A percentile compares a stretch with the other conserved stretches of the same genome.
phyloP scores from a whole-genome alignment of 2,888 invertebrate species.

The Dicyrtomina minuta region DNA sequence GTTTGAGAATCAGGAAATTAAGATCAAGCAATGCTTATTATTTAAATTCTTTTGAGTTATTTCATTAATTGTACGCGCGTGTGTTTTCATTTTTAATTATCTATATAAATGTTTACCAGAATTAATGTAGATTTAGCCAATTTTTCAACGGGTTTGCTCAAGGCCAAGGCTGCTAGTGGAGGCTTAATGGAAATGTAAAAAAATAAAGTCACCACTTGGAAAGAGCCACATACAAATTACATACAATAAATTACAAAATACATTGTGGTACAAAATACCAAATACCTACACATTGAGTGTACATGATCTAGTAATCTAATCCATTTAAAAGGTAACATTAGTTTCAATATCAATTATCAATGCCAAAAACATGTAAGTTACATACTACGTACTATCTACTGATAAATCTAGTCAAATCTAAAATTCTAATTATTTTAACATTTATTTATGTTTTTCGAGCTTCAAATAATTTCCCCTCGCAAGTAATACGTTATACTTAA shows the following conservation, averaged over 20 bases:
- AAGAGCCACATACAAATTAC: constrained; percentile 8
- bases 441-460: no score
- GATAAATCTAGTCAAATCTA: neutral
- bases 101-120: no score
- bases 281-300: neutral
- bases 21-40: no score
- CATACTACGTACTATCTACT: neutral
- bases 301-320: neutral
- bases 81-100: no score
- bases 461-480: no score
- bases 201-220: constrained; percentile 22
- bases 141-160: constrained; percentile 38
- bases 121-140: constrained; percentile 36
- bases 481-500: no score
- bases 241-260: neutral
- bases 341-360: no score
- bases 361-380: no score
- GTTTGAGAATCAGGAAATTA: no score
- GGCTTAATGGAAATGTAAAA: constrained; percentile 29
- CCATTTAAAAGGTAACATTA: no score
- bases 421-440: neutral
- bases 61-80: no score
- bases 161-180: constrained; percentile 32
- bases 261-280: neutral
- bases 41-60: no score